Percentiles rank a stretch among this genome's conserved stretches.
phyloP scores from a whole-genome alignment of 2,888 invertebrate genomes.

The Azorinus chamasolen region DNA sequence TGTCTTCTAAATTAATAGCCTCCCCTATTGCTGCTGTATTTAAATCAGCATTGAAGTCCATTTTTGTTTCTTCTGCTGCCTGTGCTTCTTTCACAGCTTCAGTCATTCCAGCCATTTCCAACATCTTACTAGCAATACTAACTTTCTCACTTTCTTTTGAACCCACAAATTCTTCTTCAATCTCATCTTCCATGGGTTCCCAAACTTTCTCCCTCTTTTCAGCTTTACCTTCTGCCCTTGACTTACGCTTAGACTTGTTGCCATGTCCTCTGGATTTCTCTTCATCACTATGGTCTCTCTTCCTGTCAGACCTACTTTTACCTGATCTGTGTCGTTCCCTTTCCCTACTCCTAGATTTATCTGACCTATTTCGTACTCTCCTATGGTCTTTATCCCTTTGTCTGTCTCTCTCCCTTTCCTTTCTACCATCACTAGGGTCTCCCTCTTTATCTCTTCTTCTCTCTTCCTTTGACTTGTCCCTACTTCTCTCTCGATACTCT shows the following conservation, averaged over 20 bases:
- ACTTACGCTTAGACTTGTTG: slow-evolving; percentile 40
- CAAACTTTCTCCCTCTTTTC: slow-evolving; percentile 59
- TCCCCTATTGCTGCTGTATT: slow-evolving; percentile 5
- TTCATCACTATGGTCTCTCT: slow-evolving; percentile 48
- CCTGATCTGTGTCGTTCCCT: slow-evolving; percentile 55
- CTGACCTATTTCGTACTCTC: slow-evolving; percentile 27
- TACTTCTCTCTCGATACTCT: slow-evolving; percentile 21
- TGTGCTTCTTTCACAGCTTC: slow-evolving; percentile 31
- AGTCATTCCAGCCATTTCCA: slow-evolving; percentile 53
- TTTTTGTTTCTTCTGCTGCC: slow-evolving; percentile 31
- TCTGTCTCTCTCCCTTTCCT: slow-evolving; percentile 29
- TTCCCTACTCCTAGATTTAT: slow-evolving; percentile 30
- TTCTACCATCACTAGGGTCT: slow-evolving; percentile 3
- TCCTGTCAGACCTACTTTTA: slow-evolving; percentile 46
- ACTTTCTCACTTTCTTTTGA: slow-evolving; percentile 43
- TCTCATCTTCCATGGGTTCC: slow-evolving; percentile 68
- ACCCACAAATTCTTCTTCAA: slow-evolving; percentile 66
- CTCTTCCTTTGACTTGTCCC: slow-evolving; percentile 32
- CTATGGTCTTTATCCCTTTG: slow-evolving; percentile 36
- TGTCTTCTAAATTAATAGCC: slow-evolving; percentile 22
- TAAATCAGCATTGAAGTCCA: neutral
- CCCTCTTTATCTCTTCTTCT: slow-evolving; percentile 9
- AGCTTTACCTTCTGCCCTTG: slow-evolving; percentile 54
- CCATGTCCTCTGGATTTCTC: slow-evolving; percentile 39
- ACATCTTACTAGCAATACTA: slow-evolving; percentile 50